These are phyloP conservation scores for Phylloscopus trochilus DNA, from an alignment of 2,113 vertebrate genomes.

Conservation along the genomic window DNA sequence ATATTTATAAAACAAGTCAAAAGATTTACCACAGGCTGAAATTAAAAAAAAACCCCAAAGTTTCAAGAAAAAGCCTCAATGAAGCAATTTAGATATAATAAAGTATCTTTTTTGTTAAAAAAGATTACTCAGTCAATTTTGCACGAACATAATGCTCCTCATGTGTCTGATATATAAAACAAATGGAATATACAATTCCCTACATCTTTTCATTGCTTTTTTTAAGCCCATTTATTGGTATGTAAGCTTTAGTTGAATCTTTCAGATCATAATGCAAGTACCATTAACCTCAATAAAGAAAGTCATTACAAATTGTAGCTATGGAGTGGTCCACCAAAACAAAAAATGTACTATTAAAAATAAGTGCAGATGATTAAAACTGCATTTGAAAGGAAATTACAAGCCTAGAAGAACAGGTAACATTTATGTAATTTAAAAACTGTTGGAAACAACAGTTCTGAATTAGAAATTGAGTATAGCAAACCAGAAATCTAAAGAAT, in stretches of 20 bases:
- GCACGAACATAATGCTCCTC: not conserved
- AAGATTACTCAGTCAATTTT: not conserved
- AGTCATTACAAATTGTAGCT: not conserved
- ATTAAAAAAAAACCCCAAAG: not conserved
- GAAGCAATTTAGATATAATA: not conserved
- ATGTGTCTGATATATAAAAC: not conserved
- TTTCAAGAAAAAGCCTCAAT: not conserved
- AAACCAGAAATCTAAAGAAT: not conserved
- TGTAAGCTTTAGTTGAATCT: not conserved
- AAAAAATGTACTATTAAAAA: not conserved
- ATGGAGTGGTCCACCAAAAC: not conserved
- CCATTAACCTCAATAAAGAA: not conserved
- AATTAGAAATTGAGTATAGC: not conserved
- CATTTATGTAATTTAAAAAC: not conserved
- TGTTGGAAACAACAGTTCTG: not conserved
- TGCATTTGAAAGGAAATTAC: not conserved
- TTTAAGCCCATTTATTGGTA: not conserved
- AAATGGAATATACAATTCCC: not conserved
- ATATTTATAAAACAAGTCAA: not conserved
- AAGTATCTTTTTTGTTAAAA: not conserved
- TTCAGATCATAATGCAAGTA: not conserved
- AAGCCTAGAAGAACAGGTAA: not conserved
- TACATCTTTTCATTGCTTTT: not conserved
- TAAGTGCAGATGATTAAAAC: not conserved
- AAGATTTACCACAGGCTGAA: not conserved